Evolutionary conservation across 2,113 vertebrate genomes (phyloP).

Genomic region (Percina caprodes): DNA sequence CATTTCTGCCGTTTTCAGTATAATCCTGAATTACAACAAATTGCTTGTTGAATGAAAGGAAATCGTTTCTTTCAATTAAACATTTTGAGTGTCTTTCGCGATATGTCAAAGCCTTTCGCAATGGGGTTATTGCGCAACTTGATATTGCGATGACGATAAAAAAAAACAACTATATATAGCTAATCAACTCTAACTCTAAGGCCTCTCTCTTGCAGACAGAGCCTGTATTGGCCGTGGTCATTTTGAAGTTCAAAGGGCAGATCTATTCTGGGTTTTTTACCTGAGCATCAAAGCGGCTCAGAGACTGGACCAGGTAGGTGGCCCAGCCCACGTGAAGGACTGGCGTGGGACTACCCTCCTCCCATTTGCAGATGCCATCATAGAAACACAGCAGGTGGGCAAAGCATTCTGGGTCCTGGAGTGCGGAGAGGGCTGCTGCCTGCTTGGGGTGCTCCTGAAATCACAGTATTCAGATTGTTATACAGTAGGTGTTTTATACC

Average conservation of each 20-base stretch:
- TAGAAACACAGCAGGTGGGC: slow-evolving; percentile 92
- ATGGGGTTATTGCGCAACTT: too few species aligned
- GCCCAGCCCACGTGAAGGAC: slow-evolving; percentile 95
- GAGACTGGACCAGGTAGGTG: slow-evolving; percentile 93
- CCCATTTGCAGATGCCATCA: slow-evolving; percentile 96
- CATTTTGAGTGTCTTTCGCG: too few species aligned
- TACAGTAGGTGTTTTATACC: not conserved
- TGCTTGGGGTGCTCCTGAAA: slow-evolving; percentile 81
- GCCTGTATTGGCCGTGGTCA: not conserved
- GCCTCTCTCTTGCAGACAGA: too few species aligned
- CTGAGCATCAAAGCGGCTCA: slow-evolving; percentile 92
- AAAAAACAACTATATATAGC: too few species aligned
- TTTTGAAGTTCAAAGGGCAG: slow-evolving; percentile 1
- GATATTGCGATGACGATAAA: too few species aligned
- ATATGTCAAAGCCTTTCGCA: too few species aligned
- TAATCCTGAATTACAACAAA: too few species aligned
- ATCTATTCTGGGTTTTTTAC: slow-evolving; percentile 72
- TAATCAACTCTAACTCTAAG: too few species aligned
- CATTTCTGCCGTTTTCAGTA: too few species aligned
- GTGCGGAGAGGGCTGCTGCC: slow-evolving; percentile 82
- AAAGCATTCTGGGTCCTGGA: slow-evolving; percentile 92
- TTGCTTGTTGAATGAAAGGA: too few species aligned
- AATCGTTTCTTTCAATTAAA: too few species aligned
- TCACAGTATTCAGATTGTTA: not conserved
- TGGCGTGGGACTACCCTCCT: slow-evolving; percentile 92